Conservation (phyloP, 2,113 vertebrate genomes). For the Numenius arquata region DNA sequence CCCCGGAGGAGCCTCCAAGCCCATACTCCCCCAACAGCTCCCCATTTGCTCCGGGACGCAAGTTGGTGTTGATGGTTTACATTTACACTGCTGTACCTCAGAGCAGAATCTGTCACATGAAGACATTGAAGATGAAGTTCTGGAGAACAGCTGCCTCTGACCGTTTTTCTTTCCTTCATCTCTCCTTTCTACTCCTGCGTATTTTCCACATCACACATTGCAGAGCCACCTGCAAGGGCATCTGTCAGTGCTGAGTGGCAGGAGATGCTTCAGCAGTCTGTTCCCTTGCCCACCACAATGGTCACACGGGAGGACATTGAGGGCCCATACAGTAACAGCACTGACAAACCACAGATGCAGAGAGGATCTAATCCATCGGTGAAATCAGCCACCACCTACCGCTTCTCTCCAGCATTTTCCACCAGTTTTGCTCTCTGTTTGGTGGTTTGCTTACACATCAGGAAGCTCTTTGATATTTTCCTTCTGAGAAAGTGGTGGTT, state of each 20-base stretch:
- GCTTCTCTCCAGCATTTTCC: background rate
- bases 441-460: background rate
- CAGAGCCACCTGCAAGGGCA: background rate
- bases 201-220: background rate
- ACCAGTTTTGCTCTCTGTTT: background rate
- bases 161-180: background rate
- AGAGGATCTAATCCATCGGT: accelerated
- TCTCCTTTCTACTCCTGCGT: background rate
- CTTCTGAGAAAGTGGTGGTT: background rate
- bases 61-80: accelerated
- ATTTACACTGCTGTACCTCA: background rate
- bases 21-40: background rate
- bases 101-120: background rate
- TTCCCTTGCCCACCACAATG: background rate
- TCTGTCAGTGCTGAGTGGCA: background rate
- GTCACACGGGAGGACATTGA: background rate
- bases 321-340: background rate
- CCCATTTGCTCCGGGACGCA: background rate
- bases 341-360: background rate
- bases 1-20: background rate
- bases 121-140: background rate
- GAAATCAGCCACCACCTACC: background rate
- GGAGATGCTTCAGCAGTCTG: background rate
- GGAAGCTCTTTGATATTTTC: background rate
- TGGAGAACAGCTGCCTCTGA: background rate